phyloP scores from a whole-genome alignment of 2,113 vertebrate genomes.

The Muscicapa adusta region DNA sequence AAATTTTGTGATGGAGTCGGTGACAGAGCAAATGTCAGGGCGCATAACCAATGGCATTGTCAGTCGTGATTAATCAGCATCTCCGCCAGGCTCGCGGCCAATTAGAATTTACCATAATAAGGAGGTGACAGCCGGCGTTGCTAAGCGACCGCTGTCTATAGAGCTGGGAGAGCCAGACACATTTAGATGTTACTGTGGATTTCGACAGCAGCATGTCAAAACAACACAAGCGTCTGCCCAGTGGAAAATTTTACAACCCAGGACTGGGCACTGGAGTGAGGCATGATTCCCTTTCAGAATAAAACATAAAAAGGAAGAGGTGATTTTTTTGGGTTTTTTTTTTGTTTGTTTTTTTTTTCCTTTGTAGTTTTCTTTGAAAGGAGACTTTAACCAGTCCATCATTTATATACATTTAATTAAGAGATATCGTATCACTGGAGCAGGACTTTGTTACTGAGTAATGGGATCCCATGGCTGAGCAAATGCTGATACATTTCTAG shows the following conservation, averaged over 20 bases:
- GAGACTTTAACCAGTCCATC: conserved; percentile 56
- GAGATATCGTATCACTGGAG: conserved; percentile 52
- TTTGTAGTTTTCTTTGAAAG: background rate
- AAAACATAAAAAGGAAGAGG: conserved; percentile 35
- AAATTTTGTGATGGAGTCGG: conserved; percentile 51
- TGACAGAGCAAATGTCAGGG: conserved; percentile 64
- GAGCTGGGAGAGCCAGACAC: conserved; percentile 68
- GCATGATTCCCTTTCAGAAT: conserved; percentile 56
- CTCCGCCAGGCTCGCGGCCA: conserved; percentile 69
- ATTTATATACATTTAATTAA: conserved; percentile 69
- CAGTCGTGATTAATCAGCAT: conserved; percentile 73
- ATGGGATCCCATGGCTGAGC: conserved; percentile 59
- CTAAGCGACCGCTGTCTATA: conserved; percentile 72
- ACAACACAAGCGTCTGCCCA: conserved; percentile 67
- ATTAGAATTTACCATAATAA: conserved; percentile 73
- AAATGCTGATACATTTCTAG: conserved; percentile 63
- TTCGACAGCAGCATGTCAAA: conserved; percentile 70
- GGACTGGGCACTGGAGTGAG: conserved; percentile 36
- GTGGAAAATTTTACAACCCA: conserved; percentile 65
- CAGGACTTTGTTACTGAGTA: conserved; percentile 43
- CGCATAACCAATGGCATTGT: conserved; percentile 72
- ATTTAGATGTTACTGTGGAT: conserved; percentile 73
- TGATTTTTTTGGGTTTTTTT: background rate
- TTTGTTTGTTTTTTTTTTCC: fast-evolving
- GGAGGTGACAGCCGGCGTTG: conserved; percentile 73